Evolutionary conservation across 2,888 invertebrate genomes (phyloP), one percentile per base, ranked within the genome.

Genomic region (Andrena fulva): DNA sequence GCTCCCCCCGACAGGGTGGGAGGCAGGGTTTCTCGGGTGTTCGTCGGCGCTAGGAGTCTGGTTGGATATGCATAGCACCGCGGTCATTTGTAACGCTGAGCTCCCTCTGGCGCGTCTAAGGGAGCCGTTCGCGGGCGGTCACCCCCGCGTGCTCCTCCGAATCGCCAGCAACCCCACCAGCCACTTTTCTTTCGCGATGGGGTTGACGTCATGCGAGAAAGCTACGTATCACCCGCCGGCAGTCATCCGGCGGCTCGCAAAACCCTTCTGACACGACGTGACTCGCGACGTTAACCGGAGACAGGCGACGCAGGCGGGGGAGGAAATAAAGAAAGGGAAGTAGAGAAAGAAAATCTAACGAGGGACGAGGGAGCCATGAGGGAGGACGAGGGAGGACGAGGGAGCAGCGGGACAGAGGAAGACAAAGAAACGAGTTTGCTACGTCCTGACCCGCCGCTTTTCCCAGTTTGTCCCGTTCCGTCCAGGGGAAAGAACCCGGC

Each of bases 11-110:
- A 82, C 60, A 62, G 24, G 27, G 70, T 16, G 10, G n/a, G 56
- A 1, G 8, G n/a, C 35, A 54, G 73, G 33, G 24, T 52, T 29
- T 42, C 20, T 35, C 24, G 27, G 7, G n/a, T 12, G 24, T 56
- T n/a, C 52, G 20, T 16, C 7, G 52, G 75, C 71, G 73, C 73
- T 77, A 66, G 73, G 75, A 76, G 79, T 86, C 89, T 89, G 83
- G 89, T 92, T 91, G 91, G 90, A 90, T 92, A 92, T 92, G 92
- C 92, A 92, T 90, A 91, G 89, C 90, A 78, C 87, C 87, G 82
- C 84, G 90, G 90, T 92, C 91, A 92, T 92, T 92, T 92, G 92
- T 92, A 92, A 91, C 89, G 87, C 85, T 91, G 90, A 92, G 88
- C 91, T 16, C 87, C 85, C 87, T 86, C 84, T 85, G 85, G 85